Evolutionary conservation across 2,113 vertebrate species (phyloP).

Genomic region (Leucosticte australis): DNA sequence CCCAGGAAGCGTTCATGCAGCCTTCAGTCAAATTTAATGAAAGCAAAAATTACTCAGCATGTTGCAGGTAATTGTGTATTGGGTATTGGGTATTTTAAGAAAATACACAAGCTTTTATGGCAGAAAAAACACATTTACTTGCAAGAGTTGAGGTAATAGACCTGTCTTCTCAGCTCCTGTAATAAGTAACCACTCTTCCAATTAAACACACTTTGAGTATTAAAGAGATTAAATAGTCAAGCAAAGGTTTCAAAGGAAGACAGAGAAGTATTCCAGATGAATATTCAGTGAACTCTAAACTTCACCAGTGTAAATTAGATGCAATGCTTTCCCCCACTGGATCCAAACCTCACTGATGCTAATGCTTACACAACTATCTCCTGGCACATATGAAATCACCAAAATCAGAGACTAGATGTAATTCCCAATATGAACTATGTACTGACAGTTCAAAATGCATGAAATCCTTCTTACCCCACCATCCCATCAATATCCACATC

Average conservation of each 20-base stretch:
- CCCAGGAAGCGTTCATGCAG: neutral
- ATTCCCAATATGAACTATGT: neutral
- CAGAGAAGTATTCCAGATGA: neutral
- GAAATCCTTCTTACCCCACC: neutral
- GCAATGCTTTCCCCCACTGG: neutral
- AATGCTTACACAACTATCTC: neutral
- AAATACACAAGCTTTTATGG: neutral
- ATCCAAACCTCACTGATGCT: neutral
- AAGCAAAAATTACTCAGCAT: slow-evolving; percentile 26
- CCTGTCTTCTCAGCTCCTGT: neutral
- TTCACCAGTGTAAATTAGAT: neutral
- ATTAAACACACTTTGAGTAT: neutral
- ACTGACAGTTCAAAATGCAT: neutral
- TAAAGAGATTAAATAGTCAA: neutral
- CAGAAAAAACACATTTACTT: neutral
- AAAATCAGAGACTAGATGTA: neutral
- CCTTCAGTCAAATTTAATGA: neutral
- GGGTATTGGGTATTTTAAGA: neutral
- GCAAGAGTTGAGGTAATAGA: neutral
- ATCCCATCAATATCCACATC: neutral
- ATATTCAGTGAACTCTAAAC: neutral
- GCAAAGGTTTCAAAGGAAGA: neutral
- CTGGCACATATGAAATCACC: neutral
- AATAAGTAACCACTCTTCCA: neutral
- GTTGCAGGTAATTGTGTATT: slow-evolving; percentile 2